phyloP scores from a whole-genome alignment of 1,140 invertebrate species.

The Heliothis subflexa region DNA sequence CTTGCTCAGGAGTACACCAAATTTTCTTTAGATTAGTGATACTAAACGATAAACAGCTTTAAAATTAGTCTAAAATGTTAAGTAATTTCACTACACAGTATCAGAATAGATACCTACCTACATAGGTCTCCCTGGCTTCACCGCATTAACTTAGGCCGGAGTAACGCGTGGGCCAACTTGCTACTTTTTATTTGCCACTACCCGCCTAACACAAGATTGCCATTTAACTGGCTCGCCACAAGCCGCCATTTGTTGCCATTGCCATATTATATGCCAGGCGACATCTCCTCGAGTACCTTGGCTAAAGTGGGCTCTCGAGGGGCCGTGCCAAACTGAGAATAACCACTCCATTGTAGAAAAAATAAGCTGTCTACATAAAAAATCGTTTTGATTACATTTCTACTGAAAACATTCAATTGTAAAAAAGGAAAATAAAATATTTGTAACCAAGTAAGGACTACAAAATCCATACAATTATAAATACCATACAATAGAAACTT shows the following conservation, averaged over 20 bases:
- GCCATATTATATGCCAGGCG: conserved; percentile 30
- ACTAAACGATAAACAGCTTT: no score
- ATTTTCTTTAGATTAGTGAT: no score
- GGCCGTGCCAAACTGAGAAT: not conserved
- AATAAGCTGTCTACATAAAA: not conserved
- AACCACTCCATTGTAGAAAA: not conserved
- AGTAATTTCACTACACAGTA: not conserved
- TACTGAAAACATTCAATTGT: not conserved
- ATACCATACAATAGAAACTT: no score
- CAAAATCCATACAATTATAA: no score
- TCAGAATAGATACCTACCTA: conserved; percentile 4
- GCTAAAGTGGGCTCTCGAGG: not conserved
- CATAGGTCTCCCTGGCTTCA: not conserved
- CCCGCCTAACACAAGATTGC: conserved; percentile 60
- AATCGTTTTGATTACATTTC: not conserved
- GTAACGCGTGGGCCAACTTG: conserved; percentile 34
- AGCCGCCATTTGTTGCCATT: conserved; percentile 17
- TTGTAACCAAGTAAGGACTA: no score
- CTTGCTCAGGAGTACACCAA: no score
- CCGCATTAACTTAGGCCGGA: conserved; percentile 20
- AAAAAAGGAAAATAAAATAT: not conserved
- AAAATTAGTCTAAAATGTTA: not conserved
- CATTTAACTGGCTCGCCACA: conserved; percentile 61
- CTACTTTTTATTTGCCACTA: conserved; percentile 50
- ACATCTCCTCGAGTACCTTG: conserved; percentile 21